These are phyloP conservation scores for Orestias chungarensis DNA, from an alignment of 2,797 vertebrate genomes.

Conservation along the genomic window DNA sequence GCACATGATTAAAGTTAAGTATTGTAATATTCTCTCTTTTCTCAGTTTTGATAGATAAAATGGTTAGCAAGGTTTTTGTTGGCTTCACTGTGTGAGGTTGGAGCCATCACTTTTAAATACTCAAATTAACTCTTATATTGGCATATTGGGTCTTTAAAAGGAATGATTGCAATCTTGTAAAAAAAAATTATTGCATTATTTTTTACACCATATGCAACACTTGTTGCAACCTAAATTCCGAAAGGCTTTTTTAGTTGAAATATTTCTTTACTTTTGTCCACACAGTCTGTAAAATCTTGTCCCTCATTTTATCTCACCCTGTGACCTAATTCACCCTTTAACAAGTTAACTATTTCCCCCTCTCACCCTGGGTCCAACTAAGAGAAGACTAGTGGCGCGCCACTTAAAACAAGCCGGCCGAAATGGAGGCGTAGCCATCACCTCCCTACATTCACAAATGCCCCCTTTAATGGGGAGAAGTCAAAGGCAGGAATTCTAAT, in stretches of 20 bases:
- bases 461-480: constrained; percentile 76
- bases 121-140: not conserved
- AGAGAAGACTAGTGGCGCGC: constrained; percentile 57
- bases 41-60: not conserved
- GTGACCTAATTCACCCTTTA: constrained; percentile 67
- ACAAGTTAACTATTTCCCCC: constrained; percentile 64
- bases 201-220: not conserved
- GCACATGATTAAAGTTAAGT: not conserved
- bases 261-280: constrained; percentile 34
- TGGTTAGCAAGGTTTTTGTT: not conserved
- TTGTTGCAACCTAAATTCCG: constrained; percentile 18
- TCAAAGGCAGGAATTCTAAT: constrained; percentile 82
- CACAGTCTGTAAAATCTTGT: constrained; percentile 44
- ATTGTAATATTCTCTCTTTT: not conserved
- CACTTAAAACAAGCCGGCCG: constrained; percentile 68
- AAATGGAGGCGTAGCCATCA: constrained; percentile 75
- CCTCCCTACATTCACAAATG: constrained; percentile 80
- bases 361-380: constrained; percentile 56
- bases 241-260: constrained; percentile 22
- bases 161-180: not conserved
- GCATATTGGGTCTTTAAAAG: not conserved
- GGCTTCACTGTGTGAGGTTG: not conserved
- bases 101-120: not conserved
- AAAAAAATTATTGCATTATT: not conserved
- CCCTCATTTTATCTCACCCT: constrained; percentile 57